Evolutionary conservation across 2,113 vertebrate species (phyloP), one percentile per base, ranked within the genome.

Genomic region (Steatornis caripensis): DNA sequence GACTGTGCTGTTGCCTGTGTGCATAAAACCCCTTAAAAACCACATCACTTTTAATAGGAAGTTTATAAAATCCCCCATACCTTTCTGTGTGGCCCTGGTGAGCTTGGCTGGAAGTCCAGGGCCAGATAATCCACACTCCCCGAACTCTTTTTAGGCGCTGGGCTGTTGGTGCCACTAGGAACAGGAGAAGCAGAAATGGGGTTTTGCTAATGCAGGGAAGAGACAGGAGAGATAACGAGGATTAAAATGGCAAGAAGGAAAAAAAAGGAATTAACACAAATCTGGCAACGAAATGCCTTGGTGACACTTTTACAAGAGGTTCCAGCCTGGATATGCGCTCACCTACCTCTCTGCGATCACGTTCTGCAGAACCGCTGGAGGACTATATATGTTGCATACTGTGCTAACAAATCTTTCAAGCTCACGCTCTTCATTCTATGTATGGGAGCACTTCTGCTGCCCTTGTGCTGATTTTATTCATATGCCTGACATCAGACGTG

Each of bases 121-220:
- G 99, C 99, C 88, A 99, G 97, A 92, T 99, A 99, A 93, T 99
- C 99, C 49, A 99, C 99, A 6, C 98, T 99, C 29, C 99, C 99
- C 0, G 94, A 98, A 96, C 99, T 99, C 96, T 99, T 99, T 97
- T 99, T 99, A 24, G 98, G 98, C 1, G 99, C 99, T n/a, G 99
- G 99, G 76, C 99, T 99, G 98, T 98, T 99, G 96, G 99, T 99
- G 95, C 99, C 99, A 75, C 99, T 99, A 98, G 99, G 98, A 91
- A 99, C 98, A 48, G 99, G 99, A 92, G 99, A 99, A 92, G 99
- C 99, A 98, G 99, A 99, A 92, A 99, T 98, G 91, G 99, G 99
- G 97, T 99, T 99, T 98, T 99, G 99, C 99, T 99, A 95, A 96
- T 93, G 90, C 70, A 72, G 93, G 89, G 80, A 95, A 84, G 66